Evolutionary conservation across 2,888 invertebrate genomes (phyloP), one percentile per base, ranked within the genome.

Genomic region (Catocala sponsa): DNA sequence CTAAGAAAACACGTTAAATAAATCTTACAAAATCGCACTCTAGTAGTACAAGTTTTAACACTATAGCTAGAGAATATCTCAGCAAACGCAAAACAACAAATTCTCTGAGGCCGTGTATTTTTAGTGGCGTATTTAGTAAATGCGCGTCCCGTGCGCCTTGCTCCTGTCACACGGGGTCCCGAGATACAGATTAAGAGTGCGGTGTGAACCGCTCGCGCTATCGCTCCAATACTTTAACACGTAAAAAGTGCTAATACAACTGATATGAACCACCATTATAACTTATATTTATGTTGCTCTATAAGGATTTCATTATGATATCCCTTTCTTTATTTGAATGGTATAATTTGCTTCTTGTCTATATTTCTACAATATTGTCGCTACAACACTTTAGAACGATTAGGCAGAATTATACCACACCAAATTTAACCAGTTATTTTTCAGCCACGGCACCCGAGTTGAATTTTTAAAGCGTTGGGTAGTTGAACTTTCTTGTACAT

Each of bases 111-210:
- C 35, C 0, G 35, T 9, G 9, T 38, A 9, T 9, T 7, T 38
- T 38, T 38, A 6, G 9, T 47, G 63, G 41, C 13, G 48, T 59
- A 55, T 44, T 74, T 84, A 35, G 70, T 9, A 59, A 66, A 70
- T 68, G 77, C 74, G 82, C 82, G 33, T 53, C 59, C 66, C 44
- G 53, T 68, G 68, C 72, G 78, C 73, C 78, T 65, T 76, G 84
- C 84, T 81, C 81, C 84, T 85, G 86, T 84, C 85, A 80, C 79
- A 65, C 74, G 63, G 76, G 74, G 65, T 63, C 70, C 64, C 70
- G 48, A 68, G 77, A 77, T 79, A 80, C 81, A 80, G 84, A 84
- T 84, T 84, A 81, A 80, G 83, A 76, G 79, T 66, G 65, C 72
- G 74, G 81, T 80, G 83, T 82, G 81, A 84, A 83, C 78, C 70